Conservation (phyloP, 1,140 invertebrate genomes). For the Drosophila nannoptera region DNA sequence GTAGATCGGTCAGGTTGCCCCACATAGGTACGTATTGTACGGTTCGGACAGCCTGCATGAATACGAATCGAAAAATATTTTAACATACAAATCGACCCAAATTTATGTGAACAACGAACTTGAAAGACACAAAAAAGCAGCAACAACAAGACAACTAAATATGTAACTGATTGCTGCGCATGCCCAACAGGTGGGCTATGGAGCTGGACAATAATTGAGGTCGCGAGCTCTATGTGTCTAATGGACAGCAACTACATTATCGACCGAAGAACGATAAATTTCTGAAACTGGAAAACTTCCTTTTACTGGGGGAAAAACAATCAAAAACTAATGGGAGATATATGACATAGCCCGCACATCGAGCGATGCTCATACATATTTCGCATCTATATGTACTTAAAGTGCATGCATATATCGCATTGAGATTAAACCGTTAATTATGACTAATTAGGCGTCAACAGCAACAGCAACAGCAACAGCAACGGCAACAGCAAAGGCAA, state of each 20-base stretch:
- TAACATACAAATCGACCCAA: conserved; percentile 51
- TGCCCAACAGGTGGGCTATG: conserved; percentile 33
- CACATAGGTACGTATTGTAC: conserved; percentile 22
- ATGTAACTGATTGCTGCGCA: conserved; percentile 16
- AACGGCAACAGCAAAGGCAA: conserved; percentile 56
- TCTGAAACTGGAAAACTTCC: no score
- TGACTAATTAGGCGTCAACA: conserved; percentile 65
- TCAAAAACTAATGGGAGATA: no score
- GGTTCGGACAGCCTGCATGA: conserved; percentile 36
- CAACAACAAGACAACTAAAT: neutral
- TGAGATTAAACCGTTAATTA: conserved; percentile 62
- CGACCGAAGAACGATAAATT: no score
- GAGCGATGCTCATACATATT: neutral
- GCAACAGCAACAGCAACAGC: conserved; percentile 60
- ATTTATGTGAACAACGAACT: conserved; percentile 46
- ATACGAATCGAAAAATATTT: conserved; percentile 20
- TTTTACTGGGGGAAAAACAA: no score
- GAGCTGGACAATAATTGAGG: neutral
- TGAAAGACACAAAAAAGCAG: neutral
- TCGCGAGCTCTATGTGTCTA: neutral
- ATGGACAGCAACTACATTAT: neutral
- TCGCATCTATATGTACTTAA: neutral
- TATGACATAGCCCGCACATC: no score
- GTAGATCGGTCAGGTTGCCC: conserved; percentile 20
- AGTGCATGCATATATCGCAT: conserved; percentile 1